phyloP scores from a whole-genome alignment of 2,888 invertebrate species.

The Dendrolimus houi region DNA sequence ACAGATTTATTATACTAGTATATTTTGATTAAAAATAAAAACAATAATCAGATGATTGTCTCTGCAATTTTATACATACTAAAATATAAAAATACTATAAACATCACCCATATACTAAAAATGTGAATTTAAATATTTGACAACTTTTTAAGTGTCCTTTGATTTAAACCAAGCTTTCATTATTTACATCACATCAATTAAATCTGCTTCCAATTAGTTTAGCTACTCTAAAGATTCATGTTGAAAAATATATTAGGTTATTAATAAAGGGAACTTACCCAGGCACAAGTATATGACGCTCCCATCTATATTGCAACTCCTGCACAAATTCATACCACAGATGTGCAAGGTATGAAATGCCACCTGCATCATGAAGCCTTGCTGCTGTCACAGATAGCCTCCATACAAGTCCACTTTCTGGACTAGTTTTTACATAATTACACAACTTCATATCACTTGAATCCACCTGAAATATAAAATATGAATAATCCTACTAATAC shows the following conservation, averaged over 20 bases:
- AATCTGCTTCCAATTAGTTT: not conserved
- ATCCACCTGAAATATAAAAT: constrained; percentile 59
- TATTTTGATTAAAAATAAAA: too few relatives aligned
- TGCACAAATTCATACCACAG: constrained; percentile 96
- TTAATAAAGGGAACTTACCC: constrained; percentile 80
- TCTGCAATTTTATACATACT: too few relatives aligned
- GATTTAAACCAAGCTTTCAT: not conserved
- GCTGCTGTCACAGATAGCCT: constrained; percentile 85
- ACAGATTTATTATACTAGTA: too few relatives aligned
- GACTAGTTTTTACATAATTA: constrained; percentile 85
- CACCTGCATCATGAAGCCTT: constrained; percentile 84
- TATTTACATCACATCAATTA: not conserved
- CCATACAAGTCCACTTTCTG: constrained; percentile 86
- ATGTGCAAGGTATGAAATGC: constrained; percentile 88
- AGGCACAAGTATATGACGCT: constrained; percentile 84
- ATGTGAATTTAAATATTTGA: too few relatives aligned
- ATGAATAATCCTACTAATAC: constrained; percentile 6
- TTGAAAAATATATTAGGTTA: constrained; percentile 9
- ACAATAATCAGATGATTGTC: too few relatives aligned
- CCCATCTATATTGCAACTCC: constrained; percentile 93
- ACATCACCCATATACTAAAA: too few relatives aligned
- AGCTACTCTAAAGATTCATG: constrained; percentile 1
- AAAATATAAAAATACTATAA: too few relatives aligned
- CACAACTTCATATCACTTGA: constrained; percentile 53
- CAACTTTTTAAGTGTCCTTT: too few relatives aligned